Percentiles rank a stretch among this genome's conserved stretches.
Conservation (phyloP, 2,888 invertebrate genomes). For the Ramazzottius varieornatus region DNA sequence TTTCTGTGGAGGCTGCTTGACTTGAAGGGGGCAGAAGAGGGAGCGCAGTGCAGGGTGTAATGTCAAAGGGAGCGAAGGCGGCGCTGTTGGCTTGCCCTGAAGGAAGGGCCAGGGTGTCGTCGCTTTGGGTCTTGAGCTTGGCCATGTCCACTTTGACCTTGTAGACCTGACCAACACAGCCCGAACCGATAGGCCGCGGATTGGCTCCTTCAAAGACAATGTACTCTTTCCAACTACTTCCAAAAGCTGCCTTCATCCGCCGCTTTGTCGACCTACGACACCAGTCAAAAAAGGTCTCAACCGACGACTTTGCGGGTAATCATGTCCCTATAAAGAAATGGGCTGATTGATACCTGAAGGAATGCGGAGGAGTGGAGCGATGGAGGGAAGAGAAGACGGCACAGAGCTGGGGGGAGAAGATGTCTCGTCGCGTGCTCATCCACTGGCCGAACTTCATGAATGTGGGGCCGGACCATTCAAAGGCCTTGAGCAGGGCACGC, state of each 20-base stretch:
- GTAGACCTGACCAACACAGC: conserved; percentile 28
- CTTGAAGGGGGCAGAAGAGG: no score
- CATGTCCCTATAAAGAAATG: no score
- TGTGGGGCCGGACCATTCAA: conserved; percentile 26
- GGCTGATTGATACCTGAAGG: conserved; percentile 21
- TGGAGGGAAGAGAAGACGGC: conserved; percentile 21
- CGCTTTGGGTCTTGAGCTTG: not conserved
- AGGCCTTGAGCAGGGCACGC: conserved; percentile 13
- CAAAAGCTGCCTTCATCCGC: no score
- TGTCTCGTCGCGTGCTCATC: conserved; percentile 27
- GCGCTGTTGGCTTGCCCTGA: no score
- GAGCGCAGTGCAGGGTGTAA: no score
- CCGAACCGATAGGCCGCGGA: conserved; percentile 26
- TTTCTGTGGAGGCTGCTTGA: no score
- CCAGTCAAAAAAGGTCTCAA: no score
- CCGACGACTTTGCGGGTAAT: no score
- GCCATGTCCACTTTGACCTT: conserved; percentile 4
- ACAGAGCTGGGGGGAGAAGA: conserved; percentile 26
- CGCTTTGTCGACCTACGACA: no score
- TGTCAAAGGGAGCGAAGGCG: not conserved
- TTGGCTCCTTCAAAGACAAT: conserved; percentile 13
- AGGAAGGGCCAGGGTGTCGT: not conserved
- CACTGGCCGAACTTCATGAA: conserved; percentile 30
- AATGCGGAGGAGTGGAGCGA: conserved; percentile 18
- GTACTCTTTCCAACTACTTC: not conserved